Percentiles rank a stretch among this genome's conserved stretches.
These are phyloP conservation scores for Sinocyclocheilus maitianheensis DNA, from an alignment of 2,113 vertebrate genomes.

Conservation along the genomic window DNA sequence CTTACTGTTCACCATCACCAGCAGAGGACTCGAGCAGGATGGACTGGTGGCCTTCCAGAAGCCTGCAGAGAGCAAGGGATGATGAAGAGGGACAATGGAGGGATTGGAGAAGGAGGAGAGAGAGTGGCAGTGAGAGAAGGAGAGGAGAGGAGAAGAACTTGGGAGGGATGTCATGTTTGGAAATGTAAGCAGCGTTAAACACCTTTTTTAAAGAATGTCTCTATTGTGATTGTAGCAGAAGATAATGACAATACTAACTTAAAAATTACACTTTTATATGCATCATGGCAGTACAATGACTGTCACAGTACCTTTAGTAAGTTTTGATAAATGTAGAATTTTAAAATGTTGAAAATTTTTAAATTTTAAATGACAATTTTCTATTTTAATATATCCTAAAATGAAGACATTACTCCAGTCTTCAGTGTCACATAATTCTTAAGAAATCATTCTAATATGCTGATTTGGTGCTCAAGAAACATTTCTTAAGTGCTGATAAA, in stretches of 20 bases:
- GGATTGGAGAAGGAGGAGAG: not conserved
- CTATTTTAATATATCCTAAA: too few species aligned
- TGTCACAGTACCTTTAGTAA: too few species aligned
- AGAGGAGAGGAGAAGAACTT: slow-evolving; percentile 18
- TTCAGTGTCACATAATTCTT: too few species aligned
- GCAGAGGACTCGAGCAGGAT: slow-evolving; percentile 90
- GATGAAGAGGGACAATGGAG: not conserved
- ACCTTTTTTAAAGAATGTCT: not conserved
- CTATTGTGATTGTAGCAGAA: too few species aligned
- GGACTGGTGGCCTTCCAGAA: slow-evolving; percentile 94
- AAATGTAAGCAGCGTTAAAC: slow-evolving; percentile 14
- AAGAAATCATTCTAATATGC: too few species aligned
- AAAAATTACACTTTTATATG: too few species aligned
- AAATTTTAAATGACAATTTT: too few species aligned
- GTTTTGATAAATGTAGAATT: not conserved
- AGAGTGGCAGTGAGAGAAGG: slow-evolving; percentile 2
- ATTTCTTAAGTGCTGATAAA: too few species aligned
- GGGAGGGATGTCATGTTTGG: slow-evolving; percentile 12
- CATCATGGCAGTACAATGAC: too few species aligned
- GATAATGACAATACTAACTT: too few species aligned
- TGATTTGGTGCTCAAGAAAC: not conserved
- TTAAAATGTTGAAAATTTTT: too few species aligned
- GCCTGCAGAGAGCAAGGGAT: slow-evolving; percentile 70
- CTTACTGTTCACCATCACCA: slow-evolving; percentile 95
- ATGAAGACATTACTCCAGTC: too few species aligned